Base-by-base conservation (phyloP, 2,888 invertebrate genomes). In the Micoletzkya japonica region DNA sequence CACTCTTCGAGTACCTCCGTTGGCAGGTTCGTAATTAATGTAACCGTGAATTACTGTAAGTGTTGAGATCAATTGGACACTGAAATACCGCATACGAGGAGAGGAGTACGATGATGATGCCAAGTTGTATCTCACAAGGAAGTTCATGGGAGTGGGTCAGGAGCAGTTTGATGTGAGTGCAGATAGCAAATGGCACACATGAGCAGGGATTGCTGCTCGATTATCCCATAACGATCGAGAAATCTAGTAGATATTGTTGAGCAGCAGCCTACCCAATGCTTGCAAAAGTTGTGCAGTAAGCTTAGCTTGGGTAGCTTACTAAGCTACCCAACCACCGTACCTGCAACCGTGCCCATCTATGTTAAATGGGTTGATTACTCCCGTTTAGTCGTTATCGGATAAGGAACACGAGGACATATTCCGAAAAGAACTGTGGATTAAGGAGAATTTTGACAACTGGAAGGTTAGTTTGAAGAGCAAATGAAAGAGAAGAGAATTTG, bases 41-140 rank as follows among this genome's bases (percentile, higher is more conserved):
- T n/a, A n/a, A n/a, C n/a, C n/a, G n/a, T n/a, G n/a, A n/a, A n/a
- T n/a, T n/a, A n/a, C n/a, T n/a, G n/a, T n/a, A n/a, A n/a, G n/a
- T n/a, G n/a, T 54, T 54, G 7, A 68, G 83, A 73, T 89, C 0
- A 88, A 90, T 57, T 95, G 95, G 94, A 88, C 92, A 61, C 92
- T 91, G 91, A 91, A 90, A 80, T 94, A 91, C 82, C 90, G 88
- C 50, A 89, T 95, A 17, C 86, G 90, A 66, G 90, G 91, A 77
- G 89, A 91, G 76, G 91, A 91, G 24, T 94, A 91, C 84, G 92
- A 91, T 1, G 90, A 90, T 2, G 92, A 92, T 77, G 93, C 94
- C 84, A 92, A 94, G 84, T 85, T 91, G 1, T 91, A 94, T 86
- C 86, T 94, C 63, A 93, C 95, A 74, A 89, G 93, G 73, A 92